Evolutionary conservation across 2,888 invertebrate species (phyloP).

Genomic region (Eristalis tenax): DNA sequence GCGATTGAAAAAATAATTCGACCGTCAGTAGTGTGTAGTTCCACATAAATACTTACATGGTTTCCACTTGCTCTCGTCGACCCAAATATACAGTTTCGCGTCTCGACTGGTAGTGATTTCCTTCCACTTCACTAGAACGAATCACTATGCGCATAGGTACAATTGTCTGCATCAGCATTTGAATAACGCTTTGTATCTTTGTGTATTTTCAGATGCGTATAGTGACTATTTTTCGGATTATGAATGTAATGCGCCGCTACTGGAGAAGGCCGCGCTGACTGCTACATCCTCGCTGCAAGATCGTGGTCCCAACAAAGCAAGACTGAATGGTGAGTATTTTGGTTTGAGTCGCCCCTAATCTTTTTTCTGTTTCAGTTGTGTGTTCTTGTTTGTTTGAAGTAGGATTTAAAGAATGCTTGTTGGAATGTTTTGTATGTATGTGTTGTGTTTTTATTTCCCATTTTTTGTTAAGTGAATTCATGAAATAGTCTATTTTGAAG

Average conservation of each 20-base stretch:
- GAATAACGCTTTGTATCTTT: conserved; percentile 15
- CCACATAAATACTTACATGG: conserved; percentile 61
- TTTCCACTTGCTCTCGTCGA: conserved; percentile 65
- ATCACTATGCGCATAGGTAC: background rate
- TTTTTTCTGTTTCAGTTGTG: conserved; percentile 17
- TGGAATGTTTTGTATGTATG: conserved; percentile 27
- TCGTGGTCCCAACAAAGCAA: conserved; percentile 92
- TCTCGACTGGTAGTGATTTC: conserved; percentile 4
- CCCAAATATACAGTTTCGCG: conserved; percentile 52
- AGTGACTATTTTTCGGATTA: conserved; percentile 82
- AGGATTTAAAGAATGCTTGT: conserved; percentile 51
- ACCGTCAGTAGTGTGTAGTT: conserved; percentile 43
- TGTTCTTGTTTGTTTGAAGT: conserved; percentile 41
- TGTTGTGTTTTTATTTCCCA: conserved; percentile 7
- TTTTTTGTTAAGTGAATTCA: background rate
- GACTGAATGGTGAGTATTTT: conserved; percentile 88
- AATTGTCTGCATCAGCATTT: background rate
- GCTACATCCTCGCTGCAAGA: conserved; percentile 91
- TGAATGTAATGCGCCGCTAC: conserved; percentile 91
- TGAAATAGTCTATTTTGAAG: background rate
- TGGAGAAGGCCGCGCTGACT: conserved; percentile 87
- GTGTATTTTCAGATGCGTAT: conserved; percentile 77
- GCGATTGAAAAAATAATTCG: conserved; percentile 37
- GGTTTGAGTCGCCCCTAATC: background rate
- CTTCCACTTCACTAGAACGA: conserved; percentile 18